These are phyloP conservation scores for Lumbricus terrestris DNA, from an alignment of 2,888 invertebrate genomes.

Conservation along the genomic window DNA sequence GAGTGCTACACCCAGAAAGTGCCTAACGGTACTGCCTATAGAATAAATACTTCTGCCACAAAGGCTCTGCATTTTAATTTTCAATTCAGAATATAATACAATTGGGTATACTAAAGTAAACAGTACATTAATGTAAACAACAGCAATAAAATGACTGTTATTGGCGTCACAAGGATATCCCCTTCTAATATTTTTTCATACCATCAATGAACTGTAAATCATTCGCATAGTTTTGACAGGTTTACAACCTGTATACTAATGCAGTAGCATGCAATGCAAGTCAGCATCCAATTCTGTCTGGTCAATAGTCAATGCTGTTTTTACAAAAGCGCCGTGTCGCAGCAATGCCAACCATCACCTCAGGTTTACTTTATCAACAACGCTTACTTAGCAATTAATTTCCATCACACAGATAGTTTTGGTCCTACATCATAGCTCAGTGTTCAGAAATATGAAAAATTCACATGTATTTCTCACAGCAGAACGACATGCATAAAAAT, in stretches of 20 bases:
- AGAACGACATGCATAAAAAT: neutral
- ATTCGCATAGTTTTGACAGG: neutral
- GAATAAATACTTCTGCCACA: neutral
- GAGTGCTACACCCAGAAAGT: neutral
- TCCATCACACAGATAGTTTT: neutral
- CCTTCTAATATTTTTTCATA: neutral
- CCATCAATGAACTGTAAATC: neutral
- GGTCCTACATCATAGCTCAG: neutral
- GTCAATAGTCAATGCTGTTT: neutral
- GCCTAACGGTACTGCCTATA: no score
- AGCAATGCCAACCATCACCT: neutral
- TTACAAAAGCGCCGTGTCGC: neutral
- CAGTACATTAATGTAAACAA: neutral
- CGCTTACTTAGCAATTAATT: neutral
- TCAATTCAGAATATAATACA: neutral
- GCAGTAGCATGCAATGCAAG: no score
- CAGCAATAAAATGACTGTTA: neutral
- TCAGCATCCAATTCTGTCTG: neutral
- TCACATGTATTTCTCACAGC: neutral
- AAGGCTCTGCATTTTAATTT: neutral
- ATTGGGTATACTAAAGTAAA: neutral
- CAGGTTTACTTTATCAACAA: neutral
- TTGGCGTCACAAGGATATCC: neutral
- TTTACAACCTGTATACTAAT: neutral
- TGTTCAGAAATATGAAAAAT: neutral